Percentiles rank a stretch among this genome's conserved stretches.
Conservation (phyloP, 2,113 vertebrate species). For the Planiliza haematocheilus region DNA sequence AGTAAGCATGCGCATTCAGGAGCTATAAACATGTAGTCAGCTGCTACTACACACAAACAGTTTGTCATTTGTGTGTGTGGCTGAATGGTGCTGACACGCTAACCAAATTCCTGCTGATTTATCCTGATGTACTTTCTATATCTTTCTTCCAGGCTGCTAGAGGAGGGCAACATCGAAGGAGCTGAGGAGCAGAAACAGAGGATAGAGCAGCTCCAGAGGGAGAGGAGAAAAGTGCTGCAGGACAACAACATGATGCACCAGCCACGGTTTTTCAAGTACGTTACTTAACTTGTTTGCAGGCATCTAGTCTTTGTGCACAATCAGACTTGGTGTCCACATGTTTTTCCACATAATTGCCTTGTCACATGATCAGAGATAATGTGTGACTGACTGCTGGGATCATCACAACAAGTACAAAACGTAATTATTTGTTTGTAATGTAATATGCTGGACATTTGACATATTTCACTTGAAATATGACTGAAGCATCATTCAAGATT, state of each 20-base stretch:
- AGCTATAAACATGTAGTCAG: background rate
- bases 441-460: too few species aligned
- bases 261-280: constrained; percentile 93
- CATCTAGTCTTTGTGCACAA: background rate
- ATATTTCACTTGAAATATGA: background rate
- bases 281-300: background rate
- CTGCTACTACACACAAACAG: background rate
- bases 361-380: background rate
- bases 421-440: too few species aligned
- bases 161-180: constrained; percentile 92
- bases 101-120: background rate
- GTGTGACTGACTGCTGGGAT: too few species aligned
- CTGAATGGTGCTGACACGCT: background rate
- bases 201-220: constrained; percentile 94
- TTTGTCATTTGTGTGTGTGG: background rate
- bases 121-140: background rate
- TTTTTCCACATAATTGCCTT: background rate
- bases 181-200: constrained; percentile 95
- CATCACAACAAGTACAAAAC: background rate
- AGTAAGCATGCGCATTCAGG: background rate
- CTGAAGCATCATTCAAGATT: background rate
- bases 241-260: constrained; percentile 90
- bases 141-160: constrained; percentile 85
- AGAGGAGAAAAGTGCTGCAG: constrained; percentile 89
- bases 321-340: background rate